A percentile compares a stretch with the other conserved stretches of the same genome.
Evolutionary conservation across 2,797 vertebrate species (phyloP).

Genomic region (Artibeus jamaicensis): DNA sequence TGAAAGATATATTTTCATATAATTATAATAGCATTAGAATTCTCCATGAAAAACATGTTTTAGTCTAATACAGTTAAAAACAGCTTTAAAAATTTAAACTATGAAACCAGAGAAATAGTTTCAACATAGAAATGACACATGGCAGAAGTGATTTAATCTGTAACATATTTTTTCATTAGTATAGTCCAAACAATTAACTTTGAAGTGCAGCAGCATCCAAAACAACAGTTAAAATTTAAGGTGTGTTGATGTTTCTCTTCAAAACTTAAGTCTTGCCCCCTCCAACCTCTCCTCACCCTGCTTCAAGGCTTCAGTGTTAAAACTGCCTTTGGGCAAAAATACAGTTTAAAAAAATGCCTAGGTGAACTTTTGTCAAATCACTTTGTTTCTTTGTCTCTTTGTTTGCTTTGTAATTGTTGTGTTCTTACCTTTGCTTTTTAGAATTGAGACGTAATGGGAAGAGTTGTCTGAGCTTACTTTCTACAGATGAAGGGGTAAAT

Average conservation of each 20-base stretch:
- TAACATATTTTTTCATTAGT: slow-evolving; percentile 54
- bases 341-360: neutral
- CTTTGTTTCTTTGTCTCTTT: neutral
- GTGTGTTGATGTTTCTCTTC: neutral
- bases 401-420: neutral
- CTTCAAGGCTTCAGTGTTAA: neutral
- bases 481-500: neutral
- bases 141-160: slow-evolving; percentile 56
- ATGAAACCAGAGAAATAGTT: slow-evolving; percentile 51
- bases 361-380: slow-evolving; percentile 20
- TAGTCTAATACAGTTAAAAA: slow-evolving; percentile 50
- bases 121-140: slow-evolving; percentile 53
- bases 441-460: neutral
- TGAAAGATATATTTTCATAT: slow-evolving; percentile 52
- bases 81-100: slow-evolving; percentile 46
- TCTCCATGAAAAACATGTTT: slow-evolving; percentile 32
- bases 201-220: neutral
- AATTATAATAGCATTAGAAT: slow-evolving; percentile 51
- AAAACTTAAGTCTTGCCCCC: neutral
- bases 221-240: neutral
- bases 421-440: neutral
- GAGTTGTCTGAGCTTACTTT: neutral
- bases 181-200: slow-evolving; percentile 21
- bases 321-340: slow-evolving; percentile 25
- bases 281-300: neutral